A percentile compares a stretch with the other conserved stretches of the same genome.
Evolutionary conservation across 2,113 vertebrate species (phyloP).

Genomic region (Alexandromys fortis): DNA sequence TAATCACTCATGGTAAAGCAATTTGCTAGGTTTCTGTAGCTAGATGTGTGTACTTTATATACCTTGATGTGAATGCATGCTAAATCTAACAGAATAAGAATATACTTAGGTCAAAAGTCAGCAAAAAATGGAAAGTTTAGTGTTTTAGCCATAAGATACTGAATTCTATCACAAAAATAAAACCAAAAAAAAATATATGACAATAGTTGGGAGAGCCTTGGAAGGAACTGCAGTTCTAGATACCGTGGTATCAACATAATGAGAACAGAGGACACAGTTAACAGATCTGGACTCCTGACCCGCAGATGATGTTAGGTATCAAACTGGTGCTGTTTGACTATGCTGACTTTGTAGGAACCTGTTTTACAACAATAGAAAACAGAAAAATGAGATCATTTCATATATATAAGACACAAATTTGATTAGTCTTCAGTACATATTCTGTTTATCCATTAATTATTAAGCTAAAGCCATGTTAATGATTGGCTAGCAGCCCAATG

Average conservation of each 20-base stretch:
- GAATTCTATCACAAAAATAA: not conserved
- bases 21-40: not conserved
- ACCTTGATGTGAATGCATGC: not conserved
- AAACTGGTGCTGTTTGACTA: not conserved
- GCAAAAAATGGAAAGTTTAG: not conserved
- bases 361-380: not conserved
- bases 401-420: not conserved
- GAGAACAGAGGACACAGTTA: not conserved
- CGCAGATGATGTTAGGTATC: not conserved
- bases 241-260: not conserved
- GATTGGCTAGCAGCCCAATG: not conserved
- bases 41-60: not conserved
- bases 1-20: slow-evolving; percentile 26
- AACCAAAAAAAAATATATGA: not conserved
- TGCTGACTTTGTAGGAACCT: not conserved
- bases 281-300: not conserved
- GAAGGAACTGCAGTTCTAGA: not conserved
- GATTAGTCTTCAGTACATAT: not conserved
- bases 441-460: not conserved
- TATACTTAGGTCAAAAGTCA: not conserved
- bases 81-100: not conserved
- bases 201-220: not conserved
- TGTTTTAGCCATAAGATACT: not conserved
- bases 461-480: not conserved
- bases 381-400: not conserved